These are phyloP conservation scores for Pachyseris speciosa DNA, from an alignment of 64 coral and sea anemone genomes.

Conservation along the genomic window DNA sequence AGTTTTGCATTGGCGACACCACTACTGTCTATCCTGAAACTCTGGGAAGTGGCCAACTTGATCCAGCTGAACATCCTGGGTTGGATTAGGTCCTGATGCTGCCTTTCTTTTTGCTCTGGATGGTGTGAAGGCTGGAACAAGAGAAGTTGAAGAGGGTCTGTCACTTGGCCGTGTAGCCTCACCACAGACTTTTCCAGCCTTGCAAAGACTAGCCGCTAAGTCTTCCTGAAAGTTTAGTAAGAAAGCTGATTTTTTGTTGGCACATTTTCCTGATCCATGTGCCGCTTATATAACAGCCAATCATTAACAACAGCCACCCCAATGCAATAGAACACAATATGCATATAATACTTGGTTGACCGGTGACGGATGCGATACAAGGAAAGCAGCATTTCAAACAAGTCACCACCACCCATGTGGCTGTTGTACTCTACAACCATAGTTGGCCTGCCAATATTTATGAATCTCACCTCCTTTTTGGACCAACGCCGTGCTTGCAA, in stretches of 20 bases:
- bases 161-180: not conserved
- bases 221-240: not conserved
- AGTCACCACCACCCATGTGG: slow-evolving; percentile 32
- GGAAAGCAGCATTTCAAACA: slow-evolving; percentile 24
- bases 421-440: slow-evolving; percentile 13
- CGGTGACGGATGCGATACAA: not conserved
- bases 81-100: slow-evolving; percentile 4
- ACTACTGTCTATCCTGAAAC: no score
- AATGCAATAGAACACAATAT: no score
- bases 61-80: not conserved
- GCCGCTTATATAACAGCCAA: slow-evolving; percentile 25
- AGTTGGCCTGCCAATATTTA: not conserved
- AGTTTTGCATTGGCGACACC: no score
- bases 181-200: not conserved
- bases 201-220: not conserved
- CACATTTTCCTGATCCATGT: slow-evolving; percentile 8
- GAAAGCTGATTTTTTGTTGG: not conserved
- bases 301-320: slow-evolving; percentile 26
- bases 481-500: not conserved
- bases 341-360: no score
- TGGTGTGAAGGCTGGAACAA: not conserved
- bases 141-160: not conserved
- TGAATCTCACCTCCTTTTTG: not conserved
- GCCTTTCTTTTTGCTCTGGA: not conserved
- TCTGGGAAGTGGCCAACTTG: slow-evolving; percentile 33